Conservation (phyloP, 2,113 vertebrate genomes). For the Macquaria australasica region DNA sequence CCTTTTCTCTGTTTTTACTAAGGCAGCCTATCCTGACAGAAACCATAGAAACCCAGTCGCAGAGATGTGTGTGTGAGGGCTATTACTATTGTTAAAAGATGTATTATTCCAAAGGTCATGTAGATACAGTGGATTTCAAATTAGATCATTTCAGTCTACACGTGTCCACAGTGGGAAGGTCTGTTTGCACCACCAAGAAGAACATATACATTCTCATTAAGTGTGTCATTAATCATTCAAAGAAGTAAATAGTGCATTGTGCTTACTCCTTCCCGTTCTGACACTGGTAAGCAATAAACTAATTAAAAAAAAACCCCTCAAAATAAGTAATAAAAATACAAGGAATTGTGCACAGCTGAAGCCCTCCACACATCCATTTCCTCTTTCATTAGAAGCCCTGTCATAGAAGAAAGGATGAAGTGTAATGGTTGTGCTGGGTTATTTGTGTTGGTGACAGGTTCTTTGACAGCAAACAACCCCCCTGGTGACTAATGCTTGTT, state of each 20-base stretch:
- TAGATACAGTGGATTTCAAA: slow-evolving; percentile 37
- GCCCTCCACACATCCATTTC: background rate
- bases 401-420: background rate
- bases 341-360: background rate
- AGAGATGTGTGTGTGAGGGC: background rate
- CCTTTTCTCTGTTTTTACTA: slow-evolving; percentile 35
- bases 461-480: slow-evolving; percentile 26
- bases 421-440: slow-evolving; percentile 11
- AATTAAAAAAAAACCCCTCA: background rate
- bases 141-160: slow-evolving; percentile 2
- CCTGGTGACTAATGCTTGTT: slow-evolving; percentile 35
- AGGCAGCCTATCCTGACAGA: slow-evolving; percentile 29
- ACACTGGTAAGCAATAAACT: background rate
- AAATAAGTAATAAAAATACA: background rate
- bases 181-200: background rate
- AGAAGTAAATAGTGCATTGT: background rate
- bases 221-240: slow-evolving; percentile 37
- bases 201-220: slow-evolving; percentile 11
- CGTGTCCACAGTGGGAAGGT: background rate
- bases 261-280: background rate
- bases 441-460: slow-evolving; percentile 36
- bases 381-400: slow-evolving; percentile 17
- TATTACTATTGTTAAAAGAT: slow-evolving; percentile 15
- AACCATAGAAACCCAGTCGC: slow-evolving; percentile 6
- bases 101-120: background rate